Percentiles rank a stretch among this genome's conserved stretches.
Conservation (phyloP, 2,888 invertebrate genomes). For the Fissipunctia ypsillon region DNA sequence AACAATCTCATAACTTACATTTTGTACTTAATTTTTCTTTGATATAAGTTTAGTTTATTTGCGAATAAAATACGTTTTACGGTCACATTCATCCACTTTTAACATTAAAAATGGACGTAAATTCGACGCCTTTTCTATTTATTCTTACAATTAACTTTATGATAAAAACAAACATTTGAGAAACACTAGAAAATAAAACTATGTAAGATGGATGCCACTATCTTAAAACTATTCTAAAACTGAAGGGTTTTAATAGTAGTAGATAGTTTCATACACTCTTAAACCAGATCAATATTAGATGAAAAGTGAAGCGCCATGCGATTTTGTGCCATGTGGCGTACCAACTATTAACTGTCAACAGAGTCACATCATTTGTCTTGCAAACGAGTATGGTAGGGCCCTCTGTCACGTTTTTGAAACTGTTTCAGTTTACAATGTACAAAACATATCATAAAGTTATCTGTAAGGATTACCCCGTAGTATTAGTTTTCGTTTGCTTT, state of each 20-base stretch:
- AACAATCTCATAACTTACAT: constrained; percentile 36
- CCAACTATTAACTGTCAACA: background rate
- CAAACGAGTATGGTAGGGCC: background rate
- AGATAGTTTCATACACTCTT: background rate
- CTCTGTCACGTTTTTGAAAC: background rate
- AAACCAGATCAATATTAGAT: background rate
- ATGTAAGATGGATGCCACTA: background rate
- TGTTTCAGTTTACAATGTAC: background rate
- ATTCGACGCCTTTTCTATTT: constrained; percentile 2
- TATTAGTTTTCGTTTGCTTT: constrained; percentile 33
- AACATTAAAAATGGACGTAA: constrained; percentile 22
- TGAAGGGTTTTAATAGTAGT: background rate
- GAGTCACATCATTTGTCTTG: background rate
- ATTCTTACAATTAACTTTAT: constrained; percentile 30
- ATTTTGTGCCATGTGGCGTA: background rate
- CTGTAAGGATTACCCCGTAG: constrained; percentile 20
- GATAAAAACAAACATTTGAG: background rate
- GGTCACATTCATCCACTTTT: constrained; percentile 31
- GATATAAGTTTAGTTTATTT: constrained; percentile 32
- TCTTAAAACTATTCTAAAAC: background rate
- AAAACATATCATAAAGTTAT: constrained; percentile 21
- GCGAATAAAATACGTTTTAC: constrained; percentile 16
- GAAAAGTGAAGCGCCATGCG: background rate
- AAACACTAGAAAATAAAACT: background rate
- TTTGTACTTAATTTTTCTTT: constrained; percentile 61